A percentile compares a stretch with the other conserved stretches of the same genome.
phyloP scores from a whole-genome alignment of 2,113 vertebrate species.

The Pungitius pungitius region DNA sequence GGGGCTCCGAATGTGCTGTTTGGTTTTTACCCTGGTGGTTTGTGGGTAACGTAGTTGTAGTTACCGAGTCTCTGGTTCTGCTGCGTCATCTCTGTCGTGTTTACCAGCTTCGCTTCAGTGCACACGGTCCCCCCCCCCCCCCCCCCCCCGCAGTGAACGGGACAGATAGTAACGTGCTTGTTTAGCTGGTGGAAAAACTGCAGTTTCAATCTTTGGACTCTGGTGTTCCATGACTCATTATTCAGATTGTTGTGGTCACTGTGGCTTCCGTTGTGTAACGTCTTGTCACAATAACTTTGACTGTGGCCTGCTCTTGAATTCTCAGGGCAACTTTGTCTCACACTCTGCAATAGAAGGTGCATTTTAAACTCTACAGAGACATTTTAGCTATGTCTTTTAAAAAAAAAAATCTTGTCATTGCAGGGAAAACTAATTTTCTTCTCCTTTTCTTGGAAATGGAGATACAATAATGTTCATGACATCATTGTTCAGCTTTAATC shows the following conservation, averaged over 20 bases:
- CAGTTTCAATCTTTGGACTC: background rate
- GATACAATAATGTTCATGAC: background rate
- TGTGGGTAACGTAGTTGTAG: slow-evolving; percentile 4
- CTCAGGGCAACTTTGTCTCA: background rate
- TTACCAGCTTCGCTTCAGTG: slow-evolving; percentile 26
- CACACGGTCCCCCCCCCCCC: background rate
- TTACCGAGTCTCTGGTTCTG: background rate
- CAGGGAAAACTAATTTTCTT: background rate
- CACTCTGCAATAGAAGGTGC: background rate
- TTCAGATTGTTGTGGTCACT: background rate
- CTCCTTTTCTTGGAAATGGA: slow-evolving; percentile 1
- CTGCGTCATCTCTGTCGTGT: slow-evolving; percentile 38
- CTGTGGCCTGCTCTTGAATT: background rate
- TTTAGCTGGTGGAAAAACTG: background rate
- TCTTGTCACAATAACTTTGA: slow-evolving; percentile 21
- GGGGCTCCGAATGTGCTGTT: background rate
- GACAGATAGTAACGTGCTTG: background rate
- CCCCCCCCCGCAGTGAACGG: background rate
- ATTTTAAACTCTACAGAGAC: background rate
- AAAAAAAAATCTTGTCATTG: too few species aligned
- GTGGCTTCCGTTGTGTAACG: slow-evolving; percentile 1
- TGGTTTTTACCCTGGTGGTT: background rate
- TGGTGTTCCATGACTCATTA: background rate
- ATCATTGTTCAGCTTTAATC: background rate
- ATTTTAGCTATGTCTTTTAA: too few species aligned